Percentiles rank a stretch among this genome's conserved stretches.
phyloP scores from a whole-genome alignment of 2,797 vertebrate genomes.

The Cryptoblepharus egeriae region DNA sequence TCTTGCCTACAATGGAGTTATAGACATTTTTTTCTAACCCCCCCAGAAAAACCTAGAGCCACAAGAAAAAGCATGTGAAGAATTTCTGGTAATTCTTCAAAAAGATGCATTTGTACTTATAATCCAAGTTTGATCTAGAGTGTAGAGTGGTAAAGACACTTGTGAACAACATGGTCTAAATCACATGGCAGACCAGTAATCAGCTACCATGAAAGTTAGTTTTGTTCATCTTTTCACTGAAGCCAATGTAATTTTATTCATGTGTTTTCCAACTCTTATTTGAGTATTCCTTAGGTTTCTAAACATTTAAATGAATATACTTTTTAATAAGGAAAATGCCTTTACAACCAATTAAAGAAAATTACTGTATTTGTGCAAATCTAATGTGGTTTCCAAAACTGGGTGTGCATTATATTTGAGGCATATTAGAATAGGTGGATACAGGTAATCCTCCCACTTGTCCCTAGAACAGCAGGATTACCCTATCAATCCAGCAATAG shows the following conservation, averaged over 20 bases:
- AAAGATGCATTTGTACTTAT: background rate
- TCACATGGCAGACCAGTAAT: background rate
- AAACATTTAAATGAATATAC: background rate
- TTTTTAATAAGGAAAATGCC: background rate
- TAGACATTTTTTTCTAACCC: background rate
- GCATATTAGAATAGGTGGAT: no score
- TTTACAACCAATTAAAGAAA: background rate
- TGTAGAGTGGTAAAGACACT: background rate
- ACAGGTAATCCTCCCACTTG: no score
- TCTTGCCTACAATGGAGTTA: background rate
- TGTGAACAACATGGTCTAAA: background rate
- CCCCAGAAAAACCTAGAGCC: background rate
- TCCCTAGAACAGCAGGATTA: no score
- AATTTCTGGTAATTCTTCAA: background rate
- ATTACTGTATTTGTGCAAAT: no score
- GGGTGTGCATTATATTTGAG: no score
- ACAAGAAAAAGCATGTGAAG: slow-evolving; percentile 18
- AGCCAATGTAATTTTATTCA: background rate
- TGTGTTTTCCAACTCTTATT: background rate
- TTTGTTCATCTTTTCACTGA: background rate
- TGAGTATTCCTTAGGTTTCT: background rate
- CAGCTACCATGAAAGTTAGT: background rate
- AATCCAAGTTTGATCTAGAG: background rate
- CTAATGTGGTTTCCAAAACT: no score
- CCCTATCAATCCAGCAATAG: no score